Base-by-base conservation (phyloP, 2,888 invertebrate genomes). In the Trilocha varians region DNA sequence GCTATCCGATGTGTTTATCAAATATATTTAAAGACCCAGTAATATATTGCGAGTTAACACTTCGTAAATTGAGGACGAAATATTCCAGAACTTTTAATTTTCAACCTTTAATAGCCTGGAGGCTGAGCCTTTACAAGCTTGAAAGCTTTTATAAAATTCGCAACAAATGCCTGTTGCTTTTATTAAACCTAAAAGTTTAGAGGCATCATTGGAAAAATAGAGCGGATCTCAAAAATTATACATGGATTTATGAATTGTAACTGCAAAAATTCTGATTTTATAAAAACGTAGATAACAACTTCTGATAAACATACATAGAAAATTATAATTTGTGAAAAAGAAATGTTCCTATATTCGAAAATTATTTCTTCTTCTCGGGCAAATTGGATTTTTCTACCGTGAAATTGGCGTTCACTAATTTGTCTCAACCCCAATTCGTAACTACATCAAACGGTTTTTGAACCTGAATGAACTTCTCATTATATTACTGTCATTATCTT, bases 51-150 rank as follows among this genome's bases (percentile, higher is more conserved):
- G 53, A 70, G 66, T 76, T 70, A 70, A 66, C 70, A 70, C 70
- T 76, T 71, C 65, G 66, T 78, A 75, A 74, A 69, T 65, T 54
- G 61, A 69, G 67, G 64, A 71, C 75, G n/a, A n/a, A n/a, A n/a
- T n/a, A n/a, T n/a, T n/a, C n/a, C n/a, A n/a, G n/a, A n/a, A n/a
- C n/a, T n/a, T n/a, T n/a, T n/a, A n/a, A n/a, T n/a, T n/a, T n/a
- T n/a, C n/a, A n/a, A n/a, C n/a, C n/a, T n/a, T n/a, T n/a, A n/a
- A n/a, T n/a, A n/a, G n/a, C n/a, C n/a, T n/a, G n/a, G n/a, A n/a
- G n/a, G n/a, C n/a, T n/a, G n/a, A n/a, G n/a, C n/a, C n/a, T n/a
- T n/a, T n/a, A n/a, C n/a, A n/a, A n/a, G n/a, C n/a, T n/a, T n/a
- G n/a, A n/a, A n/a, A n/a, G n/a, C n/a, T n/a, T n/a, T n/a, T n/a